Base-by-base conservation (phyloP, 53 echinoderm and acorn worm species). In the Patiria pectinifera region DNA sequence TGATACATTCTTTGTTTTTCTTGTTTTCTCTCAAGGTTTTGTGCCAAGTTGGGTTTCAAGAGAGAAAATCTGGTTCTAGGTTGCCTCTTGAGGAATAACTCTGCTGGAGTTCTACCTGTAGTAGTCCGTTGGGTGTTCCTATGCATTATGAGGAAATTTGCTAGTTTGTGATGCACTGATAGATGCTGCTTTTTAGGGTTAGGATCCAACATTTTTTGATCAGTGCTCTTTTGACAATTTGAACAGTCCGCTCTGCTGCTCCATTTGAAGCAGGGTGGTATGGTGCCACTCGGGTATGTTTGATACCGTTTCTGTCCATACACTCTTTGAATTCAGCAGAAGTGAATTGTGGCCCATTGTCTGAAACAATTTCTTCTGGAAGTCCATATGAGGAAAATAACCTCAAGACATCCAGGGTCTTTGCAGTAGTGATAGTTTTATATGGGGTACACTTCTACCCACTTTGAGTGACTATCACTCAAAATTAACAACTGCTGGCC, bases 21-120 rank as follows among this genome's bases (percentile, higher is more conserved):
- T 91, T 93, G 95, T 87, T 91, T 93, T 12, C 77, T 86, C 71
- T 94, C 82, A 44, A 95, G 86, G 45, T 80, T 78, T 74, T 95
- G 87, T 13, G 88, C 82, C 70, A 95, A 80, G 83, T 91, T 80
- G 48, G 93, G 95, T 86, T 95, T 95, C 44, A 92, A 66, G 18
- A 95, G 77, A 22, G 92, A 94, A 59, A 94, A 83, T 13, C 85
- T 85, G 11, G 92, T 94, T 83, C 94, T 86, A 59, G 95, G 94
- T 71, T 94, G 94, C 77, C 95, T 35, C 35, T 35, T 35, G 35
- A 35, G 35, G 35, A 35, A 35, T 35, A 35, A 35, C 35, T 35
- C 35, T 23, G 95, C 95, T 59, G 92, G 95, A 58, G 91, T 93
- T 58, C 92, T 76, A 49, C 92, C 93, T 19, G 91, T 93, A n/a